Conservation (phyloP, 2,113 vertebrate genomes). For the Pimephales promelas region DNA sequence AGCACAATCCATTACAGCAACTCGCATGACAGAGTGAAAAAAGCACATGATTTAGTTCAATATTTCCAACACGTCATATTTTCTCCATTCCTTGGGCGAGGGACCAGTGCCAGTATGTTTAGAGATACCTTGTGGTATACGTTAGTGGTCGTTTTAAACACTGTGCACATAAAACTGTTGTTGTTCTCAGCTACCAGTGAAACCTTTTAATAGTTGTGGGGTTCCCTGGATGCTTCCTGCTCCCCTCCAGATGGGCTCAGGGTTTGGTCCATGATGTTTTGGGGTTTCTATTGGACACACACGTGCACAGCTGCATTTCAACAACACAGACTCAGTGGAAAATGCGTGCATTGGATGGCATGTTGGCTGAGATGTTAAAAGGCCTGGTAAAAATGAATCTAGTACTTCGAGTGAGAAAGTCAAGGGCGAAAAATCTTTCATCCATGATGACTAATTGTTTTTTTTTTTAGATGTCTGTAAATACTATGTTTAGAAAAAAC, state of each 20-base stretch:
- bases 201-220: slow-evolving; percentile 59
- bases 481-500: too few relatives aligned
- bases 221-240: slow-evolving; percentile 67
- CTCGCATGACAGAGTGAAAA: slow-evolving; percentile 45
- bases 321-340: slow-evolving; percentile 52
- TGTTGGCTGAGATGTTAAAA: slow-evolving; percentile 43
- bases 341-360: slow-evolving; percentile 54
- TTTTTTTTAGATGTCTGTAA: too few relatives aligned
- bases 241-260: slow-evolving; percentile 41
- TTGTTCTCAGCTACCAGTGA: slow-evolving; percentile 63
- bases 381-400: slow-evolving; percentile 41
- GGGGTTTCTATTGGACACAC: slow-evolving; percentile 42
- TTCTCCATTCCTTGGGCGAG: slow-evolving; percentile 62
- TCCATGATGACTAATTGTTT: neutral
- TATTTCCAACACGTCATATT: slow-evolving; percentile 62
- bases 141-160: slow-evolving; percentile 64
- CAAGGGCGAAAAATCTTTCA: neutral
- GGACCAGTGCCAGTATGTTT: slow-evolving; percentile 43
- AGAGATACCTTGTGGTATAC: slow-evolving; percentile 49
- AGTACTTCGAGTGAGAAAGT: slow-evolving; percentile 6
- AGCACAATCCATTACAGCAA: slow-evolving; percentile 43
- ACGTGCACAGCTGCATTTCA: slow-evolving; percentile 52
- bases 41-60: slow-evolving; percentile 52
- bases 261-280: slow-evolving; percentile 46
- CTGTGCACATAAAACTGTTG: slow-evolving; percentile 62